Conservation (phyloP, 2,797 vertebrate genomes). For the Xiphorhynchus erythropygius region DNA sequence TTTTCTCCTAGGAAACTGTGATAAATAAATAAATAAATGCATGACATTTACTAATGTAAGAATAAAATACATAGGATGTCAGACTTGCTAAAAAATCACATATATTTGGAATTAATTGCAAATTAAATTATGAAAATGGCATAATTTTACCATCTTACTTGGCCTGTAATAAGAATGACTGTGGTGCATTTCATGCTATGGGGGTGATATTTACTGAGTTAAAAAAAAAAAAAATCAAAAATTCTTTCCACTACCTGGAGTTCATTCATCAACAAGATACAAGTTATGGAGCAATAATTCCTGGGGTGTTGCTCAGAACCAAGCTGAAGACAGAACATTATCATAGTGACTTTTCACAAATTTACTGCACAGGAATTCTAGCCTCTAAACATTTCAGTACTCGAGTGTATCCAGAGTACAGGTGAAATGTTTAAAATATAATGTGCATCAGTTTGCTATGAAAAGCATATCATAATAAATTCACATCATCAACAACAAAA, state of each 20-base stretch:
- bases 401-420: no score
- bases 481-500: neutral
- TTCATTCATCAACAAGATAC: constrained; percentile 49
- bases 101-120: neutral
- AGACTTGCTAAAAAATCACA: neutral
- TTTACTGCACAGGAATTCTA: constrained; percentile 25
- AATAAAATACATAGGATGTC: neutral
- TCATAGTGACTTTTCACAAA: neutral
- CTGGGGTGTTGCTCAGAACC: neutral
- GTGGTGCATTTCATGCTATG: neutral
- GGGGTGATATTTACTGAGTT: constrained; percentile 12
- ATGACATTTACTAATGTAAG: neutral
- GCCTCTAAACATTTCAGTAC: neutral
- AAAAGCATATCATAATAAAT: no score
- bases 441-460: no score
- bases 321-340: constrained; percentile 15
- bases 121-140: neutral
- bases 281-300: constrained; percentile 44
- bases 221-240: neutral
- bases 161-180: neutral
- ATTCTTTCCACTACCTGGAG: neutral
- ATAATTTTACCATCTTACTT: constrained; percentile 8
- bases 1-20: neutral
- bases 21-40: neutral
- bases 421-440: no score